Evolutionary conservation across 2,797 vertebrate species (phyloP).

Genomic region (Picus viridis): DNA sequence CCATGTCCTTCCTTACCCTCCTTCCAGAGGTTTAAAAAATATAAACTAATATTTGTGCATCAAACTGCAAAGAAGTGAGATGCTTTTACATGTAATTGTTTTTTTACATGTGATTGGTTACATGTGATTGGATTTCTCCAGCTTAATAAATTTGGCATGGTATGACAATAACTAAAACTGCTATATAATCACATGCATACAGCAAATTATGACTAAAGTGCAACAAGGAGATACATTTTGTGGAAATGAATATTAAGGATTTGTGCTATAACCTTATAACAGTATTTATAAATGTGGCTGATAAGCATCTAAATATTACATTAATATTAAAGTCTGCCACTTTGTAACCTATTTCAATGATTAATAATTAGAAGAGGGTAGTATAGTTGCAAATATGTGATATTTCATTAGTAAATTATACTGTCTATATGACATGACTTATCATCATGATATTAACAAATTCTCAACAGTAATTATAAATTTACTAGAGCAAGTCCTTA

Average conservation of each 20-base stretch:
- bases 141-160: background rate
- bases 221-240: background rate
- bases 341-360: constrained; percentile 16
- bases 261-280: background rate
- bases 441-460: constrained; percentile 17
- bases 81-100: background rate
- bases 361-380: constrained; percentile 29
- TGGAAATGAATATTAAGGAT: constrained; percentile 1
- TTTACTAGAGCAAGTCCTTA: background rate
- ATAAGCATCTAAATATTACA: constrained; percentile 5
- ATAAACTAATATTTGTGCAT: background rate
- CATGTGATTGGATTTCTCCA: background rate
- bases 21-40: background rate
- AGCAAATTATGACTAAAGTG: constrained; percentile 8
- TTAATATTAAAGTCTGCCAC: background rate
- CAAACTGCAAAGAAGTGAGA: background rate
- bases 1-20: background rate
- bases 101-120: too few relatives aligned
- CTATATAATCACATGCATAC: background rate
- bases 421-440: background rate
- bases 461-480: background rate
- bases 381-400: constrained; percentile 34
- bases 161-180: background rate
- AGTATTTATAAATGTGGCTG: background rate
- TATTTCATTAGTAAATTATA: constrained; percentile 37